Evolutionary conservation across 2,797 vertebrate species (phyloP).

Genomic region (Gastrophryne carolinensis): DNA sequence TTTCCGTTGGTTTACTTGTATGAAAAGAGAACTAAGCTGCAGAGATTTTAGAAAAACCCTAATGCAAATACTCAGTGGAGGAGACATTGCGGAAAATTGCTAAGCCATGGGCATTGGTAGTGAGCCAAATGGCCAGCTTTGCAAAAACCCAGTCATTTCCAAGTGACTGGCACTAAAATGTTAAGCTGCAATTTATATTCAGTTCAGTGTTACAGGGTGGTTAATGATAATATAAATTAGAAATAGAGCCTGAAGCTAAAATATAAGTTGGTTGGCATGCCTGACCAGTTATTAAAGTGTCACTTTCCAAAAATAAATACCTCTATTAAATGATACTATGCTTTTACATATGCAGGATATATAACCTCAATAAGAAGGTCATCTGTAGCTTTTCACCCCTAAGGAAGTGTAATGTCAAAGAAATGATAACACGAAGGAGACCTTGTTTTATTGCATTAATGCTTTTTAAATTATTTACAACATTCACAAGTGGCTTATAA

Average conservation of each 20-base stretch:
- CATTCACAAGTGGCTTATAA: conserved; percentile 15
- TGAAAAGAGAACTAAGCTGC: background rate
- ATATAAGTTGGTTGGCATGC: conserved; percentile 55
- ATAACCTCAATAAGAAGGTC: conserved; percentile 54
- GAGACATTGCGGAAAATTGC: conserved; percentile 31
- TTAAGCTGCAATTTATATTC: conserved; percentile 57
- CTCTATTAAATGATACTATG: conserved; percentile 52
- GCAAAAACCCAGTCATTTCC: conserved; percentile 5
- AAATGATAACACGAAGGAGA: conserved; percentile 16
- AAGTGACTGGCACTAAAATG: conserved; percentile 44
- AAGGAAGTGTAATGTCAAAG: conserved; percentile 48
- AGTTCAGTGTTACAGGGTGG: conserved; percentile 51
- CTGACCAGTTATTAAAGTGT: conserved; percentile 62
- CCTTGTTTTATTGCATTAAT: conserved; percentile 8
- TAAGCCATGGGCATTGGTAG: conserved; percentile 23
- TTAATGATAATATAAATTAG: conserved; percentile 64
- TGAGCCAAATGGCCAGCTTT: conserved; percentile 25
- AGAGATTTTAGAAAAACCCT: background rate
- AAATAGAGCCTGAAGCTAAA: conserved; percentile 59
- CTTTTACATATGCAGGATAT: conserved; percentile 53
- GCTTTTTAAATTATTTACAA: conserved; percentile 41
- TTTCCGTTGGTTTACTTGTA: background rate
- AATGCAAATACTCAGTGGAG: conserved; percentile 10
- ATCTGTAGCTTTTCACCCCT: conserved; percentile 49
- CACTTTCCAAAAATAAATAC: conserved; percentile 57